Conservation (phyloP, 23 tunicate genomes). For the Pegea sp. region DNA sequence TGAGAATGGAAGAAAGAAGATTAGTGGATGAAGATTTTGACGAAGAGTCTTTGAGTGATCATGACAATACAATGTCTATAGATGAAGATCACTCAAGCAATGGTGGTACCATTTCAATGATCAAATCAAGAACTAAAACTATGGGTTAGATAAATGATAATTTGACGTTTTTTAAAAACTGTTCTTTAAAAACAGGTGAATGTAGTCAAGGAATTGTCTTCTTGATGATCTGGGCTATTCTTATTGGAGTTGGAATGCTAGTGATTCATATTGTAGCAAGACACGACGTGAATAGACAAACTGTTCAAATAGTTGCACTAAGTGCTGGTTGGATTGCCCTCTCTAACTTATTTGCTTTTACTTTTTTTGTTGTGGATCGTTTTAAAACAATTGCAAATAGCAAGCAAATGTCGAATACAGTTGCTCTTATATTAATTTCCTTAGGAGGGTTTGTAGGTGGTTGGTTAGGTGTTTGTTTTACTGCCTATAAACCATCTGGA, state of each 20-base stretch:
- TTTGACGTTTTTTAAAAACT: no score
- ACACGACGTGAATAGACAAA: slow-evolving; percentile 14
- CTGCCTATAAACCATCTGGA: slow-evolving; percentile 51
- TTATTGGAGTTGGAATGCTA: slow-evolving; percentile 40
- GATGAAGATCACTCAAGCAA: neutral
- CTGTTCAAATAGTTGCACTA: slow-evolving; percentile 12
- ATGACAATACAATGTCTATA: neutral
- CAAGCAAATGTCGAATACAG: slow-evolving; percentile 21
- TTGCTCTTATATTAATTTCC: slow-evolving; percentile 12
- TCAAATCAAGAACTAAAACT: neutral
- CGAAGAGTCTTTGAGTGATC: neutral
- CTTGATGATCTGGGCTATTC: slow-evolving; percentile 26
- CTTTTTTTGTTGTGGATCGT: slow-evolving; percentile 22
- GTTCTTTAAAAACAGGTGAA: slow-evolving; percentile 9
- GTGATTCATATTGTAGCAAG: slow-evolving; percentile 35
- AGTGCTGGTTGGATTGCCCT: slow-evolving; percentile 32
- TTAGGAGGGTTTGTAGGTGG: slow-evolving; percentile 55
- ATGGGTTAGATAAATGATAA: no score
- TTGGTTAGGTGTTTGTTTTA: slow-evolving; percentile 42
- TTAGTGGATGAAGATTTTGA: slow-evolving; percentile 2
- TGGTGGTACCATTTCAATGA: neutral
- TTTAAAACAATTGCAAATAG: slow-evolving; percentile 10
- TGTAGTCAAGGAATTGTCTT: slow-evolving; percentile 26
- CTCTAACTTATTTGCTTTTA: slow-evolving; percentile 18
- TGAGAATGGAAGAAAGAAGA: no score